These are phyloP conservation scores for Globia sparganii DNA, from an alignment of 2,888 invertebrate species.

Conservation along the genomic window DNA sequence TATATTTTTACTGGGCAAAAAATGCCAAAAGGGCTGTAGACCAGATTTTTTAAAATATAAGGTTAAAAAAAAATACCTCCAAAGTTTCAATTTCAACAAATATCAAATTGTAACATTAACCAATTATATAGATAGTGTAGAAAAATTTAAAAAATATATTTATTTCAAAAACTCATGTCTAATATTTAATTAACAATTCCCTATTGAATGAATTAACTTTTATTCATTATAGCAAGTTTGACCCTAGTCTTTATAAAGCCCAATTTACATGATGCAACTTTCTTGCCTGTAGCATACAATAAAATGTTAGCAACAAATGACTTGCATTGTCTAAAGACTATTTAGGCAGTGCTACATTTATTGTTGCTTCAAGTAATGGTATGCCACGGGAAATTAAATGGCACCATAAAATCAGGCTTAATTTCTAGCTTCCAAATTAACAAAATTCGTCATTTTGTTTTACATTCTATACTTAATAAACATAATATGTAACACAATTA, in stretches of 20 bases:
- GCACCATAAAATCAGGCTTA: not conserved
- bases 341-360: not conserved
- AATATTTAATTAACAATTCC: not conserved
- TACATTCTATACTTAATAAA: conserved; percentile 7
- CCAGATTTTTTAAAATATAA: not conserved
- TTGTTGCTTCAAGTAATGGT: not conserved
- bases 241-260: not conserved
- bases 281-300: not conserved
- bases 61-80: not conserved
- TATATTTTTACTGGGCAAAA: not conserved
- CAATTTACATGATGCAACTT: not conserved
- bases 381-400: not conserved
- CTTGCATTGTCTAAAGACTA: not conserved
- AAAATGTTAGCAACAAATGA: not conserved
- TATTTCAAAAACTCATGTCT: not conserved
- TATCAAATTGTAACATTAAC: not conserved
- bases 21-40: not conserved
- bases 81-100: not conserved
- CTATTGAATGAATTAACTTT: not conserved
- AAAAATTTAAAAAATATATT: not conserved
- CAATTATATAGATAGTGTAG: not conserved
- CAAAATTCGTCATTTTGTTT: not conserved
- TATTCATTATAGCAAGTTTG: not conserved
- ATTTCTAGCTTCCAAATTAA: not conserved
- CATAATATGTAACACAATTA: not conserved